A percentile compares a stretch with the other conserved stretches of the same genome.
Evolutionary conservation across 2,113 vertebrate species (phyloP).

Genomic region (Albula glossodonta): DNA sequence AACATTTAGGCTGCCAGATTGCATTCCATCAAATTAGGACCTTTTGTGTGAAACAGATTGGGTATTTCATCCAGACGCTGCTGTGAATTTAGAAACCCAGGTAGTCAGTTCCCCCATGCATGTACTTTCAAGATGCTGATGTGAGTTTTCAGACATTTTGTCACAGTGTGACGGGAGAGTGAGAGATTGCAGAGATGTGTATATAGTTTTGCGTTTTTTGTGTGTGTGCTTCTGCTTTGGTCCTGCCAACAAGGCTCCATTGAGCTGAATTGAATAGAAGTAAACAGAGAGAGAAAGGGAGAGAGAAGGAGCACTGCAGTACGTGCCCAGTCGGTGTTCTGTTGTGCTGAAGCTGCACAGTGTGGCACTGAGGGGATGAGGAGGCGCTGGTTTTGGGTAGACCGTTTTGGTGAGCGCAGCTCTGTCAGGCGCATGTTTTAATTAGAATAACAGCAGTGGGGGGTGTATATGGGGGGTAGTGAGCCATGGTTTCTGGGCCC

Average conservation of each 20-base stretch:
- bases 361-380: constrained; percentile 51
- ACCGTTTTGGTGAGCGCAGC: neutral
- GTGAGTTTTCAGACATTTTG: constrained; percentile 49
- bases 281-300: neutral
- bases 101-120: neutral
- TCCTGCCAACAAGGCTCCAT: too few species aligned
- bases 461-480: constrained; percentile 14
- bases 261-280: neutral
- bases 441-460: constrained; percentile 28
- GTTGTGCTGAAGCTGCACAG: constrained; percentile 4
- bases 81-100: neutral
- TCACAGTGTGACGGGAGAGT: constrained; percentile 41
- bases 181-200: too few species aligned
- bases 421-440: constrained; percentile 20
- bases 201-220: too few species aligned
- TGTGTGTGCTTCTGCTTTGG: too few species aligned
- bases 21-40: neutral
- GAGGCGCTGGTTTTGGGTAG: constrained; percentile 63
- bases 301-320: neutral
- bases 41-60: neutral
- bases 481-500: constrained; percentile 23
- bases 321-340: constrained; percentile 17
- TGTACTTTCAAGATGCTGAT: neutral
- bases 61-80: neutral
- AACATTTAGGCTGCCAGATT: neutral